phyloP scores from a whole-genome alignment of 2,113 vertebrate species.

The Trogon melanurus region DNA sequence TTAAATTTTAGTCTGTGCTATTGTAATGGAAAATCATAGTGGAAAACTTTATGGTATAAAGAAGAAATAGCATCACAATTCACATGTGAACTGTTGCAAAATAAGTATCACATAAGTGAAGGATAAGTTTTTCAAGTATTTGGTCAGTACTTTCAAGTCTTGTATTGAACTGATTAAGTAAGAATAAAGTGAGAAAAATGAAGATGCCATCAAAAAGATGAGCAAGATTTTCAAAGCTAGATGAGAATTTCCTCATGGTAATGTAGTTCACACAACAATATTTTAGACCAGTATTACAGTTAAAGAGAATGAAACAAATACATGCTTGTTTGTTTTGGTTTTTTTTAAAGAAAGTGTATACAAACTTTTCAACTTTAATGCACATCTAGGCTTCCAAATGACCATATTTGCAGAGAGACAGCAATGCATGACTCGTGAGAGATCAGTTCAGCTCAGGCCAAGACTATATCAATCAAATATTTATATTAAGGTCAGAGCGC shows the following conservation, averaged over 20 bases:
- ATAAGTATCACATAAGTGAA: background rate
- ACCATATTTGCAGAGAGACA: background rate
- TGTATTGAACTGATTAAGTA: background rate
- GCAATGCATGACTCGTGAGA: background rate
- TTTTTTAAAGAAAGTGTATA: background rate
- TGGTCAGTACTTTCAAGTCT: background rate
- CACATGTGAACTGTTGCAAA: background rate
- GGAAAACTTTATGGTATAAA: background rate
- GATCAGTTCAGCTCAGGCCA: background rate
- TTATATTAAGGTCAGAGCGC: background rate
- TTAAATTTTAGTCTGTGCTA: background rate
- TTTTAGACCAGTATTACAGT: background rate
- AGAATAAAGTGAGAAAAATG: background rate
- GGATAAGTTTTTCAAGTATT: background rate
- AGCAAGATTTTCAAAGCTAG: background rate
- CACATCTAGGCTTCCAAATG: background rate
- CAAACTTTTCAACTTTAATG: background rate
- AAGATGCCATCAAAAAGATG: background rate
- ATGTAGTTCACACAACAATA: fast-evolving
- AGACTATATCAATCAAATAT: background rate
- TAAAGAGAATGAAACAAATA: background rate
- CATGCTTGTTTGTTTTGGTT: background rate
- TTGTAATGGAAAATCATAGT: background rate
- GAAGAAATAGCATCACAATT: background rate
- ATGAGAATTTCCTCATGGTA: background rate